Percentiles rank a stretch among this genome's conserved stretches.
Conservation (phyloP, 2,113 vertebrate genomes). For the Passer montanus region DNA sequence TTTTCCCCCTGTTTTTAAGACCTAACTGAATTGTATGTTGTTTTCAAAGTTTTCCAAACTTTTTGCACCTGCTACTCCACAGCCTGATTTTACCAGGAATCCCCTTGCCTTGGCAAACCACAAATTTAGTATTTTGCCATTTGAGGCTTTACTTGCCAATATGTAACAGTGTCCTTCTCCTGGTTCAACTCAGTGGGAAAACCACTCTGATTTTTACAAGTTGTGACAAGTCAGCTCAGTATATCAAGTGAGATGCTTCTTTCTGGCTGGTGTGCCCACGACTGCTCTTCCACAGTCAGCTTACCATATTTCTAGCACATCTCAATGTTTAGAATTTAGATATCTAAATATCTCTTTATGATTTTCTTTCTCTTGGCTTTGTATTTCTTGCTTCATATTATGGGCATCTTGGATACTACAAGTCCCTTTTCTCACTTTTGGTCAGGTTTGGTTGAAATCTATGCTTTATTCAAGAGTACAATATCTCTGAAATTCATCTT, state of each 20-base stretch:
- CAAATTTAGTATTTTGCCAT: background rate
- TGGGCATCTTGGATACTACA: background rate
- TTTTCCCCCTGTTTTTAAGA: fast-evolving
- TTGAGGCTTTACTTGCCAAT: background rate
- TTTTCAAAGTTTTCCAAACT: background rate
- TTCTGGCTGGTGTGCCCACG: background rate
- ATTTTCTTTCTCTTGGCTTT: background rate
- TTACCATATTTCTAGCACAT: background rate
- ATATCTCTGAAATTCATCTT: background rate
- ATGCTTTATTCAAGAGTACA: background rate
- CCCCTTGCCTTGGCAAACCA: background rate
- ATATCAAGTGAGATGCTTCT: background rate
- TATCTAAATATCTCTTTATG: background rate
- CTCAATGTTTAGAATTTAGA: background rate
- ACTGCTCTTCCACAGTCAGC: background rate
- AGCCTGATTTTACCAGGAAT: background rate
- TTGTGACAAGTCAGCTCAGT: background rate
- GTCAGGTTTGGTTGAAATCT: background rate
- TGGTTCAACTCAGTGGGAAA: background rate
- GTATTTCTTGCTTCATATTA: background rate
- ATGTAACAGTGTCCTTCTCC: background rate
- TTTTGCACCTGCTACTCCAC: background rate
- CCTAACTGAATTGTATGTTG: background rate
- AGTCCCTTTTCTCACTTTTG: background rate
- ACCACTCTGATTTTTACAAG: background rate